Conservation (phyloP, 2,888 invertebrate species). For the Lochmaea capreae region DNA sequence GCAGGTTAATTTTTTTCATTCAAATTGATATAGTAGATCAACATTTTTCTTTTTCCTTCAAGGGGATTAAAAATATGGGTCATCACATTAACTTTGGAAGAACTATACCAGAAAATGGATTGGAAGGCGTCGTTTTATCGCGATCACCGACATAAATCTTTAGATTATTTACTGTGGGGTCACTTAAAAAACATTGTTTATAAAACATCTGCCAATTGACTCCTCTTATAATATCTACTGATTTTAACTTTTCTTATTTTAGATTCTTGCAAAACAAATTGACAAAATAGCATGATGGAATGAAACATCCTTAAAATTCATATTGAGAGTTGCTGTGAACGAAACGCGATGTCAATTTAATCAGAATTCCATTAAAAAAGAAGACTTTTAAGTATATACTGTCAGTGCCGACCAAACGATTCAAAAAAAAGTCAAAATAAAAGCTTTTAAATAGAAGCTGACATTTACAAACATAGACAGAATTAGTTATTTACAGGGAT, state of each 20-base stretch:
- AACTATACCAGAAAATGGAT: no score
- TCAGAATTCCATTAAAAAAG: conserved; percentile 24
- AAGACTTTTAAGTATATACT: conserved; percentile 14
- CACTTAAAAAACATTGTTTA: no score
- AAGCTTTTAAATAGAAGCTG: conserved; percentile 30
- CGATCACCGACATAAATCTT: no score
- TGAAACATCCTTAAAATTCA: conserved; percentile 25
- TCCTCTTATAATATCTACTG: no score
- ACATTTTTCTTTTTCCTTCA: no score
- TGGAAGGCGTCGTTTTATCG: no score
- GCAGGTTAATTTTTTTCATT: no score
- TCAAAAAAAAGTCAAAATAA: conserved; percentile 23
- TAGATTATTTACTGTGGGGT: no score
- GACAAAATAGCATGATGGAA: conserved; percentile 7
- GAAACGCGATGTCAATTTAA: conserved; percentile 22
- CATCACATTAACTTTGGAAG: no score
- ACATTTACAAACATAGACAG: conserved; percentile 37
- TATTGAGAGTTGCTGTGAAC: conserved; percentile 13
- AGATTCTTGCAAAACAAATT: conserved; percentile 18
- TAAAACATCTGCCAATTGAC: no score
- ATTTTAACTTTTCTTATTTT: background rate
- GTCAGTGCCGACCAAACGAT: conserved; percentile 23
- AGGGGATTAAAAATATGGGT: no score
- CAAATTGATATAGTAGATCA: no score
- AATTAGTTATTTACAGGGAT: conserved; percentile 14